These are phyloP conservation scores for Macrophya annulata DNA, from an alignment of 2,888 invertebrate species.

Conservation along the genomic window DNA sequence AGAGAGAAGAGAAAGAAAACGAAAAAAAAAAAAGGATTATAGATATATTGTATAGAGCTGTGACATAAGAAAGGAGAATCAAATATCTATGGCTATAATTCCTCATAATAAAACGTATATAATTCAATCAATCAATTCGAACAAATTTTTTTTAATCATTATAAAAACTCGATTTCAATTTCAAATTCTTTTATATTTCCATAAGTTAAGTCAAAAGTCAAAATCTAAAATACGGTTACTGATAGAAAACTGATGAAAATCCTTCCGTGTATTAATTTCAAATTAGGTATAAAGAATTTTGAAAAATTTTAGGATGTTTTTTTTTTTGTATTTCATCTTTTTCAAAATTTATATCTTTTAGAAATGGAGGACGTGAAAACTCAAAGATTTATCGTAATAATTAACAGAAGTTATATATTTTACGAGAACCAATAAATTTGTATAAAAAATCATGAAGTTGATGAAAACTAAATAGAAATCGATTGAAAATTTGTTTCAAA, in stretches of 20 bases:
- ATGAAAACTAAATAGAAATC: neutral
- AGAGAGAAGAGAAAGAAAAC: neutral
- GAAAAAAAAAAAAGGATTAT: neutral
- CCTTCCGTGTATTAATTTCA: too few relatives aligned
- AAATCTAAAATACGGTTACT: neutral
- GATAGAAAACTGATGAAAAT: neutral
- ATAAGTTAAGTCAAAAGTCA: neutral
- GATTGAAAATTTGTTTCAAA: constrained; percentile 28
- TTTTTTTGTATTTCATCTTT: too few relatives aligned
- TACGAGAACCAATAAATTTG: too few relatives aligned
- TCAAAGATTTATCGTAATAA: too few relatives aligned
- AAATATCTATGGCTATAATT: neutral
- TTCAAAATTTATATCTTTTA: too few relatives aligned
- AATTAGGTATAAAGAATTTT: too few relatives aligned
- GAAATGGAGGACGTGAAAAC: too few relatives aligned
- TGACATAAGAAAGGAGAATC: constrained; percentile 4
- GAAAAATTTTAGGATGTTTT: too few relatives aligned
- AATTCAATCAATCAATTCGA: neutral
- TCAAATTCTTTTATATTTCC: too few relatives aligned
- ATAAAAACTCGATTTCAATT: neutral
- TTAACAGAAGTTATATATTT: too few relatives aligned
- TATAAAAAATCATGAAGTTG: too few relatives aligned
- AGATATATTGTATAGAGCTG: neutral
- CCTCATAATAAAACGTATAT: neutral
- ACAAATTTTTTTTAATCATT: neutral